Base-by-base conservation (phyloP, 2,797 vertebrate genomes). In the Thunnus albacares region DNA sequence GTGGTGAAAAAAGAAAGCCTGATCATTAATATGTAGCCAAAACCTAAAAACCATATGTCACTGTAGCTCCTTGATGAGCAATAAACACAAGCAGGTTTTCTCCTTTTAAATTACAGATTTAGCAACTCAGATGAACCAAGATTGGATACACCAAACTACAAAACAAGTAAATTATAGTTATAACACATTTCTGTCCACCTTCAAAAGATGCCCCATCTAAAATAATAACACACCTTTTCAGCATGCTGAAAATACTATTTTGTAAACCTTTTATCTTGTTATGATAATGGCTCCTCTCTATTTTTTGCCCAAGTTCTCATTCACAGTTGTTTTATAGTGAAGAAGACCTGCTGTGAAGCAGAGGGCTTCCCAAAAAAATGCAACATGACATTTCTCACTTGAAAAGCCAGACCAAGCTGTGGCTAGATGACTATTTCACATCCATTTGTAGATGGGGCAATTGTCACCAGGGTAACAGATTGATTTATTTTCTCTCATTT, bases 381-480 rank as follows among this genome's bases (percentile, higher is more conserved):
- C 94, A 94, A 91, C 93, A 92, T 96, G 95, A 90, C 95, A 96
- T 96, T 96, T 96, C 90, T 77, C 41, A 43, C 90, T 70, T 91
- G 73, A 90, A 92, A 94, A 92, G 67, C 77, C 89, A 90, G 84
- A 83, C 83, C 90, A 93, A 92, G 95, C 94, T 91, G 89, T 90
- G 92, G 94, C 94, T 91, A 90, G 92, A 94, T 93, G 92, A 91
- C 92, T 92, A 91, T 94, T 94, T 90, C 89, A 80, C 2, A 38
- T 94, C 95, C 91, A 94, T 95, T 96, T 94, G 93, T 93, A 77
- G 84, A 83, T 92, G 91, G 90, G 75, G 62, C 71, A 78, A 91
- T 96, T 96, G 95, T 98, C 96, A 93, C 96, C 96, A 95, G 84
- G 96, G 96, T 90, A 96, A 97, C 97, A 91, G 93, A 92, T 95